Base-by-base conservation (phyloP, 2,888 invertebrate genomes). In the Periphyllus acericola region DNA sequence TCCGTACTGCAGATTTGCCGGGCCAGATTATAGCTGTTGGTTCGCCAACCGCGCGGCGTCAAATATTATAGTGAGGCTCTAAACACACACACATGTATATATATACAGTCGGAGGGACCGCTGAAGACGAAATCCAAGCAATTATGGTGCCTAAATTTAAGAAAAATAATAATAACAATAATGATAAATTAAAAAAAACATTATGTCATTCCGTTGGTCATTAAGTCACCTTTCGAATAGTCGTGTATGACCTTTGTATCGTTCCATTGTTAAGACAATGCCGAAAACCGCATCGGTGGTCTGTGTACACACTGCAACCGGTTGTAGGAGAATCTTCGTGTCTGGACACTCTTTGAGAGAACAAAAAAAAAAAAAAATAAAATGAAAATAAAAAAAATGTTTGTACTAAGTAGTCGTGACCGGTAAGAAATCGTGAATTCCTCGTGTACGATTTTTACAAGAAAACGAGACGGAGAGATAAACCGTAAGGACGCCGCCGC, bases 261-360 rank as follows among this genome's bases (percentile, higher is more conserved):
- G 55, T 68, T 68, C 78, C 76, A 78, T 85, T 85, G 85, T 78
- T n/a, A 68, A 71, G 68, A 55, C 29, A 46, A 66, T 72, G 74
- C 80, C 87, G n/a, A 87, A 87, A 87, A 74, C 81, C 74, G 40
- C 81, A 81, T 81, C 80, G 87, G 87, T 81, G 80, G 74, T 81
- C 81, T 46, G 76, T 46, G 34, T 66, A 66, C 68, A 72, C 72
- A 40, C 87, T 60, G 60, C 81, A 66, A 87, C 87, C 87, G 81
- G 87, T 87, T 17, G 86, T 81, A 6, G 66, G 74, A 74, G 81
- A 87, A 81, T 87, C 87, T 74, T 66, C 81, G 66, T 74, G 80
- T 87, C 86, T 72, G 79, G 40, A 72, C 55, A 80, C 71, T 60
- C 14, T 40, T 78, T 66, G 19, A 46, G 46, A 78, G 52, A 83